Base-by-base conservation (phyloP, 2,113 vertebrate species). In the Xerus inauris region DNA sequence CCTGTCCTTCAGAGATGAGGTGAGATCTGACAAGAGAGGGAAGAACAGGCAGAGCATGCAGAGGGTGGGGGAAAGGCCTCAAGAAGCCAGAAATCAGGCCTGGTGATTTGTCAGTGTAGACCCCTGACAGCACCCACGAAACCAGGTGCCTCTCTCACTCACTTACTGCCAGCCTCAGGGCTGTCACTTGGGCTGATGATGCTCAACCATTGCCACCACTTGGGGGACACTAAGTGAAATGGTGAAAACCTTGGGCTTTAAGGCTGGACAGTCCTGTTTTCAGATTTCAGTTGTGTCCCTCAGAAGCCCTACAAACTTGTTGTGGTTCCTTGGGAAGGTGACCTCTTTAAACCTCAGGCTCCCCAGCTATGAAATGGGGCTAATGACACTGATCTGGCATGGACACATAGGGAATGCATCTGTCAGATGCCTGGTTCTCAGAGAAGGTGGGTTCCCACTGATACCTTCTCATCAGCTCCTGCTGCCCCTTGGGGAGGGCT, bases 91-190 rank as follows among this genome's bases (percentile, higher is more conserved):
- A 87, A 87, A 40, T 73, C 69, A n/a, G 77, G 76, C 5, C 49
- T 12, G n/a, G 20, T 28, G 38, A 47, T 45, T 40, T 35, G 32
- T 45, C 42, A 38, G 87, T 0, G 1, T 14, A 30, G 84, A 54
- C 1, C 28, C 8, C 12, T 0, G 14, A 57, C 6, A 28, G 64
- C 19, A 40, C 22, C 65, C 3, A 1, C 0, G 4, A 69, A 38
- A 28, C 14, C 1, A 6, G 69, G 14, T 19, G 26, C 83, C 32
- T 51, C 26, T 67, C 19, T 42, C 20, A 7, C 47, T 65, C 0
- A 0, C 32, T 49, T 11, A 2, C 19, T 9, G 30, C 3, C 0
- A 11, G 51, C 51, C 2, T 0, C 72, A n/a, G 73, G 35, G 24
- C 51, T 38, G 77, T 49, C 49, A 59, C 75, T 32, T n/a, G 30